phyloP scores from a whole-genome alignment of 2,113 vertebrate genomes.

The Cettia cetti region DNA sequence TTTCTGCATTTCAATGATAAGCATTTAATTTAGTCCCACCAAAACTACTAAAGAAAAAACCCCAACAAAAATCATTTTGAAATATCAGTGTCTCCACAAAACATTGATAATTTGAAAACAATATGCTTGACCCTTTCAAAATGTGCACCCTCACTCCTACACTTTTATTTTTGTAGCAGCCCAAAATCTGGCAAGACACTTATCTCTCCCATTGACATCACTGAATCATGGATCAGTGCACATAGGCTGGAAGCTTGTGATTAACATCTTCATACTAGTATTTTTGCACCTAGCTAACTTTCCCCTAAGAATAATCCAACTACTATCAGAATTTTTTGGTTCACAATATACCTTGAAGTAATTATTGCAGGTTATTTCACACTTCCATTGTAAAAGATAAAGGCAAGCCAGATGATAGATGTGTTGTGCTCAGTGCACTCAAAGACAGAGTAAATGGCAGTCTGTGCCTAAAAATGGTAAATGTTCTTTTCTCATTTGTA shows the following conservation, averaged over 20 bases:
- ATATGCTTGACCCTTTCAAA: slow-evolving; percentile 10
- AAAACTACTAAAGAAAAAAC: neutral
- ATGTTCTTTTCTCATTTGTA: neutral
- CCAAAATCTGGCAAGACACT: slow-evolving; percentile 2
- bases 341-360: neutral
- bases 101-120: slow-evolving; percentile 19
- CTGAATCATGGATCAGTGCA: neutral
- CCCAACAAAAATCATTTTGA: neutral
- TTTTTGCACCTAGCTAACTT: neutral
- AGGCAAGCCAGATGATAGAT: neutral
- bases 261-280: neutral
- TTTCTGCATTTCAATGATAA: neutral
- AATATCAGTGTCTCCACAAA: neutral
- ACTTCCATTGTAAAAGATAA: neutral
- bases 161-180: slow-evolving; percentile 32
- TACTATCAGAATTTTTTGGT: neutral
- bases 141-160: neutral
- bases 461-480: neutral
- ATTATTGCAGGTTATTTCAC: neutral
- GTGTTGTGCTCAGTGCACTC: neutral
- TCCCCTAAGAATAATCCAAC: neutral
- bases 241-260: neutral
- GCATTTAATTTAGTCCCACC: neutral
- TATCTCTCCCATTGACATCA: slow-evolving; percentile 8
- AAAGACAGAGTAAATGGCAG: neutral